Evolutionary conservation across 2,113 vertebrate genomes (phyloP).

Genomic region (Festucalex cinctus): DNA sequence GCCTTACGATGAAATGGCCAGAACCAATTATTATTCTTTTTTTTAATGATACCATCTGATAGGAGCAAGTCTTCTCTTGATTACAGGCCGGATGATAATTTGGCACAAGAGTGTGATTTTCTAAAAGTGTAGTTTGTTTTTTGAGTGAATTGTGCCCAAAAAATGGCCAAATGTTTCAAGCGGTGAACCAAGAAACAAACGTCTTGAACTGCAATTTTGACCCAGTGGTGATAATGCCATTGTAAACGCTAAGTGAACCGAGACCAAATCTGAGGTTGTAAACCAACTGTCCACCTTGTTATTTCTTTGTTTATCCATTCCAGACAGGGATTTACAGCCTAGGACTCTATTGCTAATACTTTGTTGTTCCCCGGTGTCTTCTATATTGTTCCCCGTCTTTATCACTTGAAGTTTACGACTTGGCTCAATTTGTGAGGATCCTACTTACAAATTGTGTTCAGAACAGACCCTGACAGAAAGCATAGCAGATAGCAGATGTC

Average conservation of each 20-base stretch:
- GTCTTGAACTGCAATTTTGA: no score
- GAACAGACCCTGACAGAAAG: conserved; percentile 30
- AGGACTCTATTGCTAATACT: neutral
- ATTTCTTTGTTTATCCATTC: neutral
- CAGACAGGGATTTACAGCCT: neutral
- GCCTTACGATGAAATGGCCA: neutral
- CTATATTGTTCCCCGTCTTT: neutral
- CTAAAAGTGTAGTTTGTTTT: no score
- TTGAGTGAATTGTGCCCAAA: no score
- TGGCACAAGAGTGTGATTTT: no score
- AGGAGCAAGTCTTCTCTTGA: no score
- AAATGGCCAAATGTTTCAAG: no score
- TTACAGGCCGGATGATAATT: no score
- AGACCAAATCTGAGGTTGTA: no score
- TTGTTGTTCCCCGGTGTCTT: neutral
- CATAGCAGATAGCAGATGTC: conserved; percentile 34
- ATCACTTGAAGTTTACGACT: conserved; percentile 9
- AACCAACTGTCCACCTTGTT: neutral
- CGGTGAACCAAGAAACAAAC: no score
- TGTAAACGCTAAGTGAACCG: no score
- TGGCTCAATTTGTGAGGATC: conserved; percentile 20
- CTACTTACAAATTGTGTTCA: conserved; percentile 25
- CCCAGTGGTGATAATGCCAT: no score
- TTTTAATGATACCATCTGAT: no score
- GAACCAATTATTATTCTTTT: neutral